These are phyloP conservation scores for Ditula angustiorana DNA, from an alignment of 2,888 invertebrate species.

Conservation along the genomic window DNA sequence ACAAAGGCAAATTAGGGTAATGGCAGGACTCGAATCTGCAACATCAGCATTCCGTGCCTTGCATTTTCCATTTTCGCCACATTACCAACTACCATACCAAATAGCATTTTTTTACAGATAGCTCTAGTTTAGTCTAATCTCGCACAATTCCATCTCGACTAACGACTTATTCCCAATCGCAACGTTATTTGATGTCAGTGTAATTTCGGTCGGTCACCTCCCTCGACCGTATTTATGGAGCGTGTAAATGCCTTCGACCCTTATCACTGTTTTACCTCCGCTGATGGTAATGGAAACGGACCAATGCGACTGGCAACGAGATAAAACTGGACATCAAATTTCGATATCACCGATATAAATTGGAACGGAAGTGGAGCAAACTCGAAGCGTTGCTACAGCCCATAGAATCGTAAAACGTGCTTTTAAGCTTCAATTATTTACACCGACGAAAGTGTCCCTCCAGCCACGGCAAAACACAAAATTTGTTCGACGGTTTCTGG, in stretches of 20 bases:
- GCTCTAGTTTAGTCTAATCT: not conserved
- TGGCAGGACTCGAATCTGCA: too few species aligned
- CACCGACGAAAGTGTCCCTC: not conserved
- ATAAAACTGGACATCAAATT: slow-evolving; percentile 14
- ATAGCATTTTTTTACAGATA: too few species aligned
- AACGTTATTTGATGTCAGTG: slow-evolving; percentile 16
- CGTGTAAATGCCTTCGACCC: slow-evolving; percentile 43
- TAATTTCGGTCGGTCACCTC: slow-evolving; percentile 54
- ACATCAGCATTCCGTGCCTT: too few species aligned
- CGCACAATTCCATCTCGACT: not conserved
- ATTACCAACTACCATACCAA: too few species aligned
- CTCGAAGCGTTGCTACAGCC: not conserved
- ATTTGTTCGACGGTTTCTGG: too few species aligned
- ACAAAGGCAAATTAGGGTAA: too few species aligned
- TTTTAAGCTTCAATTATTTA: not conserved
- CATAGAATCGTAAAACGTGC: slow-evolving; percentile 3
- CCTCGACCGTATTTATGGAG: slow-evolving; percentile 44
- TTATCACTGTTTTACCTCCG: not conserved
- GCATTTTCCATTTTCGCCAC: too few species aligned
- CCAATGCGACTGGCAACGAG: slow-evolving; percentile 15
- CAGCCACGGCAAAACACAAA: too few species aligned
- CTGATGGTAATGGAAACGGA: slow-evolving; percentile 30
- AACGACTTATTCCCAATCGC: not conserved
- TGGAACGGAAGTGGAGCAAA: not conserved
- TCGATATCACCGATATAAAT: not conserved